Evolutionary conservation across 2,113 vertebrate genomes (phyloP).

Genomic region (Barbus barbus): DNA sequence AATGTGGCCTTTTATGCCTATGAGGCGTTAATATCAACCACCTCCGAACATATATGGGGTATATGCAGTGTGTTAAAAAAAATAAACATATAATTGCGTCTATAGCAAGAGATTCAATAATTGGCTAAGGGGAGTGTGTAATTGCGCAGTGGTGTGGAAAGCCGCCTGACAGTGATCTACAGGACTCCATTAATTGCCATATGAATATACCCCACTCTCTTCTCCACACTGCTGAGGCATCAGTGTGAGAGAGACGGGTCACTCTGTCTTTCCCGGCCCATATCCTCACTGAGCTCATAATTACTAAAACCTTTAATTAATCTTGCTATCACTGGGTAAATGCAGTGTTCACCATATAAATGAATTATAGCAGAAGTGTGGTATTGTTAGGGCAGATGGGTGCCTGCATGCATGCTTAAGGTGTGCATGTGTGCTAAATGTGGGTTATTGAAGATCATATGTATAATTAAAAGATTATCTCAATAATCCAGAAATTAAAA

Average conservation of each 20-base stretch:
- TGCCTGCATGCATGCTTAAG: constrained; percentile 42
- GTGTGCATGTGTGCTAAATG: constrained; percentile 11
- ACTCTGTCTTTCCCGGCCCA: constrained; percentile 72
- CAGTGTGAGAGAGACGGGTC: constrained; percentile 73
- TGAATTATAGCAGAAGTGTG: constrained; percentile 60
- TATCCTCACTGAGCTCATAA: constrained; percentile 76
- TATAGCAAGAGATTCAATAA: constrained; percentile 47
- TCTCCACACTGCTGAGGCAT: constrained; percentile 74
- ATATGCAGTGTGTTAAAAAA: constrained; percentile 40
- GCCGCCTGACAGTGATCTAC: constrained; percentile 78
- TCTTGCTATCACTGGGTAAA: constrained; percentile 76
- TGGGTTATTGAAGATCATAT: not conserved
- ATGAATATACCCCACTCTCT: constrained; percentile 75
- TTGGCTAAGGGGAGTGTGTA: constrained; percentile 65
- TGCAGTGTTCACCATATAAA: constrained; percentile 68
- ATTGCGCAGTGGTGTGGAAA: constrained; percentile 67
- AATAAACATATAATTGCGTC: constrained; percentile 35
- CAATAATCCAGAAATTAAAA: not conserved
- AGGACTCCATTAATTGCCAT: constrained; percentile 79
- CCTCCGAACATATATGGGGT: not conserved
- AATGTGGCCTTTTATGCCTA: not conserved
- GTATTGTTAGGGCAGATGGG: constrained; percentile 44
- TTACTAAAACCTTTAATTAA: constrained; percentile 78
- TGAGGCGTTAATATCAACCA: constrained; percentile 31
- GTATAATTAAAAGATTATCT: not conserved